Conservation (phyloP, 1,140 invertebrate species). For the Cydia fagiglandana region DNA sequence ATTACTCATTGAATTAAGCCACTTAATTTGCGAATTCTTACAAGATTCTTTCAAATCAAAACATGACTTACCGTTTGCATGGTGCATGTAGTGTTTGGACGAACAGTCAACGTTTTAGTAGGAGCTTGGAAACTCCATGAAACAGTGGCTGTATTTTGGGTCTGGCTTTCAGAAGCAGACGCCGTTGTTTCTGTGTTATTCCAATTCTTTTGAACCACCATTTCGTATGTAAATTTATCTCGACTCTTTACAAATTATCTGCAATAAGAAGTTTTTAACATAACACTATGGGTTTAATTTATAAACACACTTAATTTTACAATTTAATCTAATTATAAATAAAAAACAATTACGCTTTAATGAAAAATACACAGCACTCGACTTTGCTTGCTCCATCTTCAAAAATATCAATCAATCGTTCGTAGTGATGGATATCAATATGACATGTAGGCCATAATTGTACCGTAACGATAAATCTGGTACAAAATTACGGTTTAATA, state of each 20-base stretch:
- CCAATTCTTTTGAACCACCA: constrained; percentile 73
- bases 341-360: constrained; percentile 13
- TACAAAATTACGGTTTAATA: constrained; percentile 1
- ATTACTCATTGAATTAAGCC: background rate
- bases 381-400: constrained; percentile 20
- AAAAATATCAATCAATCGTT: constrained; percentile 18
- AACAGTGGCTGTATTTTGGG: constrained; percentile 39
- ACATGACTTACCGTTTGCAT: constrained; percentile 62
- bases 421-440: background rate
- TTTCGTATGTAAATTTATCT: constrained; percentile 44
- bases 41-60: background rate
- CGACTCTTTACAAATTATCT: constrained; percentile 8
- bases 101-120: constrained; percentile 53
- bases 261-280: background rate
- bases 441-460: background rate
- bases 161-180: constrained; percentile 44
- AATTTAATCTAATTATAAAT: background rate
- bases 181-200: constrained; percentile 53
- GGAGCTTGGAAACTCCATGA: constrained; percentile 66
- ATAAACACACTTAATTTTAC: background rate
- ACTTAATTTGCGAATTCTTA: background rate
- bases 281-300: constrained; percentile 1
- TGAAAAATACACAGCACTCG: background rate
- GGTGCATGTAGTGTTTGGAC: constrained; percentile 45
- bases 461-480: constrained; percentile 11